Conservation (phyloP, 2,888 invertebrate species). For the Patella pellucida region DNA sequence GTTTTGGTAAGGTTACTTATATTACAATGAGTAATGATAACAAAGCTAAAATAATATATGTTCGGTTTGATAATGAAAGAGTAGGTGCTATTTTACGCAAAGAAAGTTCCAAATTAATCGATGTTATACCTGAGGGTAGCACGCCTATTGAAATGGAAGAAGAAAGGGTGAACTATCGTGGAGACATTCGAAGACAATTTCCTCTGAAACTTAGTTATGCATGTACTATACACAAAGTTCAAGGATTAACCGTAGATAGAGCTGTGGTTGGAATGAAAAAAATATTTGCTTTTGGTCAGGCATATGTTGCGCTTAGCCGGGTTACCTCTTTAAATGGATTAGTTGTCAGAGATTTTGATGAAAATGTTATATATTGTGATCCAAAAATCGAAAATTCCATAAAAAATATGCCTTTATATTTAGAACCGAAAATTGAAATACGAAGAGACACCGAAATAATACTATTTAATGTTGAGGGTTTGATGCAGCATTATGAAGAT, state of each 20-base stretch:
- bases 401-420: background rate
- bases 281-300: background rate
- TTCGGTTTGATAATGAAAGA: slow-evolving; percentile 15
- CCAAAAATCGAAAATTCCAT: background rate
- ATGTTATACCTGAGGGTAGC: background rate
- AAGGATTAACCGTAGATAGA: slow-evolving; percentile 7
- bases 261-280: slow-evolving; percentile 12
- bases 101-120: background rate
- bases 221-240: background rate
- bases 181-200: slow-evolving; percentile 14
- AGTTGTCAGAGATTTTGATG: background rate
- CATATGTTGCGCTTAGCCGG: background rate
- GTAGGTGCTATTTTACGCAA: slow-evolving; percentile 3
- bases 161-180: slow-evolving; percentile 12
- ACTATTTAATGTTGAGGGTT: background rate
- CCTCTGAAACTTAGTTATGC: slow-evolving; percentile 15
- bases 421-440: background rate
- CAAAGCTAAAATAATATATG: slow-evolving; percentile 3
- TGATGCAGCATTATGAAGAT: background rate
- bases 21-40: background rate
- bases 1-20: slow-evolving; percentile 17
- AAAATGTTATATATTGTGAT: background rate
- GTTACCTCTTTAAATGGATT: background rate
- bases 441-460: background rate
- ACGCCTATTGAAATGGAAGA: slow-evolving; percentile 9